phyloP scores from a whole-genome alignment of 2,113 vertebrate genomes.

The Sebastes fasciatus region DNA sequence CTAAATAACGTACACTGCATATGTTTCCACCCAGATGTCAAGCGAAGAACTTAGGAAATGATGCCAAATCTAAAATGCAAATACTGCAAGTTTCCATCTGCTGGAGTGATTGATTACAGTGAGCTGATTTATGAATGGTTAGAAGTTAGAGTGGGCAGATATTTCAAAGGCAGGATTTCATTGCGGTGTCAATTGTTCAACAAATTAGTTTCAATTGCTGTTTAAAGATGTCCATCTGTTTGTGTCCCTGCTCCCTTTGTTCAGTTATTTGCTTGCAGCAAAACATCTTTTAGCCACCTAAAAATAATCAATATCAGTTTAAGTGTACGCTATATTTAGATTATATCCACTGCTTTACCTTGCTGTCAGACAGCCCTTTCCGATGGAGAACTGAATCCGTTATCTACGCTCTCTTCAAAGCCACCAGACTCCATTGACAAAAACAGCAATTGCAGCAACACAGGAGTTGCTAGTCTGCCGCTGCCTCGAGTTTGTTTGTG shows the following conservation, averaged over 20 bases:
- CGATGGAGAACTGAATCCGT: too few relatives aligned
- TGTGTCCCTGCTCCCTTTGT: not conserved
- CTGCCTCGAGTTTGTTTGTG: too few relatives aligned
- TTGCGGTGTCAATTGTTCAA: not conserved
- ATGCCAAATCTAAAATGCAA: conserved; percentile 43
- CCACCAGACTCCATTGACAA: too few relatives aligned
- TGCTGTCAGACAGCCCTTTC: too few relatives aligned
- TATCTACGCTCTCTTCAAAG: too few relatives aligned
- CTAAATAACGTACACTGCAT: conserved; percentile 24
- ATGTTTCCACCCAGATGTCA: conserved; percentile 40
- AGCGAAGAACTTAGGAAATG: not conserved
- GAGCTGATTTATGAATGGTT: not conserved
- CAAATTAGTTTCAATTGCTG: not conserved
- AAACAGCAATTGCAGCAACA: too few relatives aligned
- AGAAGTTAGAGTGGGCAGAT: not conserved
- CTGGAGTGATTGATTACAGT: conserved; percentile 12
- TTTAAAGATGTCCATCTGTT: not conserved
- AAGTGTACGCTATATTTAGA: too few relatives aligned
- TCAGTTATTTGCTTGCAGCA: too few relatives aligned
- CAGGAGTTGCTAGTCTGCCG: too few relatives aligned
- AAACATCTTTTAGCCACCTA: too few relatives aligned
- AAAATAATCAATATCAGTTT: too few relatives aligned
- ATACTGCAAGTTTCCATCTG: conserved; percentile 41
- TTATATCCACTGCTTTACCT: too few relatives aligned
- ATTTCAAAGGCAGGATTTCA: conserved; percentile 16